Percentiles rank a stretch among this genome's conserved stretches.
These are phyloP conservation scores for Rhagium mordax DNA, from an alignment of 2,888 invertebrate genomes.

Conservation along the genomic window DNA sequence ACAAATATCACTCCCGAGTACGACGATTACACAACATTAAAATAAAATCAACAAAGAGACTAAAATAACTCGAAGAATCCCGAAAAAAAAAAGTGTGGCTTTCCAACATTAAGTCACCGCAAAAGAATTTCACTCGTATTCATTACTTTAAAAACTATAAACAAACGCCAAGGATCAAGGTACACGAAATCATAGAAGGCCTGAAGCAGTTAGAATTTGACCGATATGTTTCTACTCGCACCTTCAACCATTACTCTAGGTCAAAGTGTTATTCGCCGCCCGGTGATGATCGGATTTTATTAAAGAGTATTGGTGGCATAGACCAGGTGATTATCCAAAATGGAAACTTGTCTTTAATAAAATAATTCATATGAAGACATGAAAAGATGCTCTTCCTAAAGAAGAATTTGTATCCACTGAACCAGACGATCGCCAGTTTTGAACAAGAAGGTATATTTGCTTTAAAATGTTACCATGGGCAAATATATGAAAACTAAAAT, in stretches of 20 bases:
- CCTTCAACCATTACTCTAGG: not conserved
- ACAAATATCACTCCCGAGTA: not conserved
- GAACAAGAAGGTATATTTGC: too few relatives aligned
- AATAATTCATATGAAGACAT: too few relatives aligned
- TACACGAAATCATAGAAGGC: not conserved
- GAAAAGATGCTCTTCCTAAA: too few relatives aligned
- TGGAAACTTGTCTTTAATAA: too few relatives aligned
- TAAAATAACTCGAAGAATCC: not conserved
- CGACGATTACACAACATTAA: not conserved
- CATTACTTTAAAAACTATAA: not conserved
- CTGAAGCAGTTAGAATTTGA: not conserved
- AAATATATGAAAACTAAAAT: too few relatives aligned
- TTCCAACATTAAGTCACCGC: conserved; percentile 2
- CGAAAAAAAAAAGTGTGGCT: not conserved
- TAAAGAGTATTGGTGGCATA: too few relatives aligned
- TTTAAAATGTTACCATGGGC: too few relatives aligned
- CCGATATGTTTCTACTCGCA: not conserved
- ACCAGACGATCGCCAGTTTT: too few relatives aligned
- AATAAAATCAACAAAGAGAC: not conserved
- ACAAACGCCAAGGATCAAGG: not conserved
- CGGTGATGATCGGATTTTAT: too few relatives aligned
- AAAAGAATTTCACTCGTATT: not conserved
- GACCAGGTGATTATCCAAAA: too few relatives aligned
- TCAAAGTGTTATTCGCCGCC: not conserved
- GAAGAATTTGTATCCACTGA: too few relatives aligned